phyloP scores from a whole-genome alignment of 2,113 vertebrate species.

The Lepus timidus region DNA sequence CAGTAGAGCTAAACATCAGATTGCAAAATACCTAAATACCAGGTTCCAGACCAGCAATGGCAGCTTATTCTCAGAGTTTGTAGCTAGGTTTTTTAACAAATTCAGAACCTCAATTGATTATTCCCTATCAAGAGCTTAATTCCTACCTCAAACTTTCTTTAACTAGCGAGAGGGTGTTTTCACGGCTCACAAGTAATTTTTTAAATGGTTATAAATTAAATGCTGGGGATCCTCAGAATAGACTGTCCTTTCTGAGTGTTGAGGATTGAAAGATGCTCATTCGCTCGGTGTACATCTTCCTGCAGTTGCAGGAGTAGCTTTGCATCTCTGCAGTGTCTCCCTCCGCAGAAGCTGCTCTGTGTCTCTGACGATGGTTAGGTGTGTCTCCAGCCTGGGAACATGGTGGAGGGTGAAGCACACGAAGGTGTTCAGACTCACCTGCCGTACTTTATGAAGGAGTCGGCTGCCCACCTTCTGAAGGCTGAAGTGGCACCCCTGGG shows the following conservation, averaged over 20 bases:
- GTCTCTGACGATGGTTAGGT: not conserved
- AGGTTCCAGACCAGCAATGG: not conserved
- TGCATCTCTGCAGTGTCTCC: not conserved
- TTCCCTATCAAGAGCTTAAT: conserved; percentile 3
- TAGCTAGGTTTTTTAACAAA: not conserved
- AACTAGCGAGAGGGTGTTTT: conserved; percentile 5
- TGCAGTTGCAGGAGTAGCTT: not conserved
- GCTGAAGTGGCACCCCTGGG: not conserved
- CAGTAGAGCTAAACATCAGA: not conserved
- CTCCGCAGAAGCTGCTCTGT: not conserved
- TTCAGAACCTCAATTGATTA: not conserved
- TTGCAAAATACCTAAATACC: not conserved
- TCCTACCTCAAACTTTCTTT: not conserved
- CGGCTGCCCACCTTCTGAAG: not conserved
- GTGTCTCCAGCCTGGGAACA: not conserved
- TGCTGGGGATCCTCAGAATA: not conserved
- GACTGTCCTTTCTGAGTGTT: not conserved
- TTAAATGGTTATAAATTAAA: conserved; percentile 19
- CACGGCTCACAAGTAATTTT: not conserved
- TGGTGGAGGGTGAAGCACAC: not conserved
- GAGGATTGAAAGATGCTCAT: not conserved
- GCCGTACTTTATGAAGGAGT: not conserved
- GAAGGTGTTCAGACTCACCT: not conserved
- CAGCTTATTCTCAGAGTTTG: conserved; percentile 20
- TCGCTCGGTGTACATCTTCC: not conserved